Base-by-base conservation (phyloP, 1,140 invertebrate species). In the Zaprionus ghesquierei region DNA sequence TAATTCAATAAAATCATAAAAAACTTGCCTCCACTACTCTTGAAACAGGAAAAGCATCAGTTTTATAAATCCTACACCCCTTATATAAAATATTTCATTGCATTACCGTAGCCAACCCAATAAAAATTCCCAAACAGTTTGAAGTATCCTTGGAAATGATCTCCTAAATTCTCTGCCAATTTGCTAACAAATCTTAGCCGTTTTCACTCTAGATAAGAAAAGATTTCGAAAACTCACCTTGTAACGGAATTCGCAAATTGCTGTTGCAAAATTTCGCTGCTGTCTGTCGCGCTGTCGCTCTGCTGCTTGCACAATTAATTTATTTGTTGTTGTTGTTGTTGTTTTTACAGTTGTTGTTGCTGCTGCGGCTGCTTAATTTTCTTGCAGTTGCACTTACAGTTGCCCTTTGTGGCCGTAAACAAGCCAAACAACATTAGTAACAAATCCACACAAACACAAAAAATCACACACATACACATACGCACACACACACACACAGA, bases 391-490 rank as follows among this genome's bases (percentile, higher is more conserved):
- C n/a, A 50, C 56, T 61, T 69, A 31, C 38, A 55, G 35, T 50
- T 54, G 51, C 27, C 49, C 29, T 55, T 46, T 5, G 29, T 56
- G 29, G 23, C 49, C 68, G 49, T 54, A 20, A 53, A 18, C 23
- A 23, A 58, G 10, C n/a, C 35, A 46, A 53, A 20, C 60, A 70
- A 55, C 22, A 50, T 56, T 49, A n/a, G 13, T 50, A 31, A 49
- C 6, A 22, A 31, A 22, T 41, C 18, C 18, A 33, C 69, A 71
- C 69, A 25, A 59, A 38, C 69, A 71, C 62, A 71, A 71, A 71
- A 70, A 71, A 71, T 58, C 44, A 70, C 68, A 66, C 62, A 71
- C 59, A 71, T n/a, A n/a, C 13, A 27, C 23, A 25, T 23, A 44
- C 38, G 35, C 2, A 18, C 13, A 18, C 41, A 44, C 41, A 44